These are phyloP conservation scores for Aphaenogaster floridana DNA, from an alignment of 1,140 invertebrate genomes.

Conservation along the genomic window DNA sequence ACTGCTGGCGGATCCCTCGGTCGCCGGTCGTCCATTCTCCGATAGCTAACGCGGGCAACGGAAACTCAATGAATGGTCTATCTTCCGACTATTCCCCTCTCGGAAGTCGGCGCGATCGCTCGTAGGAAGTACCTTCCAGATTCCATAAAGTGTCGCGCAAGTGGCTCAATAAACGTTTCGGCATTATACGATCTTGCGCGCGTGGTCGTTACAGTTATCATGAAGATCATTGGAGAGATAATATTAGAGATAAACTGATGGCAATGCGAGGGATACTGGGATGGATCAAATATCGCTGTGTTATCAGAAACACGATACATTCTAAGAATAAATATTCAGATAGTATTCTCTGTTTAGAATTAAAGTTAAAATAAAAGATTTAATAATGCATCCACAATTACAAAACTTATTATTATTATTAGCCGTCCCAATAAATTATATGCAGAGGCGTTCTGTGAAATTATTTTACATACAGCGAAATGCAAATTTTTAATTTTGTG, in stretches of 20 bases:
- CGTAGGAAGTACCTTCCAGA: conserved; percentile 43
- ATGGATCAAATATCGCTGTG: neutral
- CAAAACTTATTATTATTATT: conserved; percentile 29
- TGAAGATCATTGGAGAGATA: neutral
- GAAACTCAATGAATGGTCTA: conserved; percentile 60
- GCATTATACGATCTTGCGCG: conserved; percentile 45
- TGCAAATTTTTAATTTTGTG: conserved; percentile 24
- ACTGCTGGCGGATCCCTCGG: conserved; percentile 3
- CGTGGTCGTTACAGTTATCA: conserved; percentile 44
- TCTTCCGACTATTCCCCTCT: conserved; percentile 53
- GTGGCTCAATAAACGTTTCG: conserved; percentile 57
- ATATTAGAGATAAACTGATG: neutral
- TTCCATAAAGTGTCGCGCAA: conserved; percentile 55
- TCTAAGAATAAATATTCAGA: neutral
- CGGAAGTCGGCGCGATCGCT: conserved; percentile 42
- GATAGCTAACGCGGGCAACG: conserved; percentile 53
- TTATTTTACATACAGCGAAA: conserved; percentile 16
- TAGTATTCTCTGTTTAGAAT: neutral
- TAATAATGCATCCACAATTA: neutral
- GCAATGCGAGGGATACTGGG: neutral
- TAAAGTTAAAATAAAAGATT: conserved; percentile 28
- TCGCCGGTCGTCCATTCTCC: conserved; percentile 39
- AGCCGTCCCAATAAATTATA: neutral
- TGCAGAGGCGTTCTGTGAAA: neutral
- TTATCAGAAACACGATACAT: neutral